Evolutionary conservation across 1,140 invertebrate species (phyloP).

Genomic region (Drosophila chauvacae): DNA sequence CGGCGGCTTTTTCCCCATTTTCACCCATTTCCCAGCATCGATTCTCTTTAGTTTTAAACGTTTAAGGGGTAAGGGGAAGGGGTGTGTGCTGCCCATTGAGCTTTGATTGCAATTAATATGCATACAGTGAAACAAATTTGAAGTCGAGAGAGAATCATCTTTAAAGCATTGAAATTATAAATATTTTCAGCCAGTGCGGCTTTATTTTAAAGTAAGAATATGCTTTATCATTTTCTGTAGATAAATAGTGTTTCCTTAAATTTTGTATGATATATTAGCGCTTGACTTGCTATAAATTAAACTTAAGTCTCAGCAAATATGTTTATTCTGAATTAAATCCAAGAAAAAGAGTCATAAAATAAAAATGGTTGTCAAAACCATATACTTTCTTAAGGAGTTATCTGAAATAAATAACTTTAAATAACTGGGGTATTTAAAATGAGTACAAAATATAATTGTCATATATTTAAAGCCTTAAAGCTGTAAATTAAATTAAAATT

Average conservation of each 20-base stretch:
- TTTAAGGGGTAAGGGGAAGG: neutral
- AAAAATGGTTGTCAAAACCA: too few relatives aligned
- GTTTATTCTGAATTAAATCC: neutral
- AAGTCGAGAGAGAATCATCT: too few relatives aligned
- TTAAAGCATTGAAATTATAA: neutral
- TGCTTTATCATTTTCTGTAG: too few relatives aligned
- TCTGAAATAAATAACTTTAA: neutral
- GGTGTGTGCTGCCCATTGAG: slow-evolving; percentile 56
- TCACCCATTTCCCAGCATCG: slow-evolving; percentile 25
- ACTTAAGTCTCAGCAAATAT: neutral
- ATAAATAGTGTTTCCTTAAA: too few relatives aligned
- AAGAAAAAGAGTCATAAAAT: neutral
- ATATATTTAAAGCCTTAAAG: too few relatives aligned
- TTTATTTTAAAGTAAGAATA: too few relatives aligned
- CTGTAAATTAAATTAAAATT: neutral
- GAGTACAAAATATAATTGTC: neutral
- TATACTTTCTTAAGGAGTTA: too few relatives aligned
- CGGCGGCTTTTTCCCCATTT: slow-evolving; percentile 40
- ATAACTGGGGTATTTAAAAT: neutral
- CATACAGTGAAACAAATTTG: neutral
- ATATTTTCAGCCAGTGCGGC: neutral
- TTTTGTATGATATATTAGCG: too few relatives aligned
- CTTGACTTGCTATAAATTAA: neutral
- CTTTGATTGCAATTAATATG: slow-evolving; percentile 80
- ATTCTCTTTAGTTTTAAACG: slow-evolving; percentile 65